Percentiles rank a stretch among this genome's conserved stretches.
These are phyloP conservation scores for Phoxinus phoxinus DNA, from an alignment of 2,113 vertebrate genomes.

Conservation along the genomic window DNA sequence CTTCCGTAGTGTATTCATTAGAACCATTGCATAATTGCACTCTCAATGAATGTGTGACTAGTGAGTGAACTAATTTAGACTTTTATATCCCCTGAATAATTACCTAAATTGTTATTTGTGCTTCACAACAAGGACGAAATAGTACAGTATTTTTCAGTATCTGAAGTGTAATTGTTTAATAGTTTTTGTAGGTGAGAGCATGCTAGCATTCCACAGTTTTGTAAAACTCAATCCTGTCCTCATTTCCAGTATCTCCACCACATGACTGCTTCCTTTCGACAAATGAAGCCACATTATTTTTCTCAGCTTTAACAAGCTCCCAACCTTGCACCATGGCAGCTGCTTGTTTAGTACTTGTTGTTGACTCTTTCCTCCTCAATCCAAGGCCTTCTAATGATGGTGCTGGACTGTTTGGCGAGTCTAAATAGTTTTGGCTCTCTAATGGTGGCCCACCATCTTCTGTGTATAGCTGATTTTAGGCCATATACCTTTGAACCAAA, in stretches of 20 bases:
- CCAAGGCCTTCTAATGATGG: conserved; percentile 40
- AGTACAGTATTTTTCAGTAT: neutral
- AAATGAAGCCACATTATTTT: conserved; percentile 42
- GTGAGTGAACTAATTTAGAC: neutral
- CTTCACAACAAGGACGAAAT: neutral
- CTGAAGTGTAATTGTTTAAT: neutral
- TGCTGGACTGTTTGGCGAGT: conserved; percentile 15
- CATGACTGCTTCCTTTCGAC: conserved; percentile 27
- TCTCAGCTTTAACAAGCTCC: conserved; percentile 40
- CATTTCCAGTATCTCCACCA: neutral
- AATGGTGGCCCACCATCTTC: conserved; percentile 26
- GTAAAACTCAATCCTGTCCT: conserved; percentile 28
- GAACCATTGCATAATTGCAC: neutral
- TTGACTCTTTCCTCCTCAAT: conserved; percentile 37
- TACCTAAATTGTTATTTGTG: neutral
- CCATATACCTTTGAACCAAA: conserved; percentile 35
- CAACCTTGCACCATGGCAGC: conserved; percentile 36
- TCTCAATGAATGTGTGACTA: neutral
- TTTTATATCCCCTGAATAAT: conserved; percentile 11
- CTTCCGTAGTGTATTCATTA: neutral
- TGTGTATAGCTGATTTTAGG: conserved; percentile 23
- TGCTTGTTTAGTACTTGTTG: conserved; percentile 45
- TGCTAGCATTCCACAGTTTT: neutral
- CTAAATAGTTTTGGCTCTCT: conserved; percentile 29
- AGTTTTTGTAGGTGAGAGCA: neutral